Evolutionary conservation across 2,113 vertebrate species (phyloP).

Genomic region (Chamaetylas fuelleborni): DNA sequence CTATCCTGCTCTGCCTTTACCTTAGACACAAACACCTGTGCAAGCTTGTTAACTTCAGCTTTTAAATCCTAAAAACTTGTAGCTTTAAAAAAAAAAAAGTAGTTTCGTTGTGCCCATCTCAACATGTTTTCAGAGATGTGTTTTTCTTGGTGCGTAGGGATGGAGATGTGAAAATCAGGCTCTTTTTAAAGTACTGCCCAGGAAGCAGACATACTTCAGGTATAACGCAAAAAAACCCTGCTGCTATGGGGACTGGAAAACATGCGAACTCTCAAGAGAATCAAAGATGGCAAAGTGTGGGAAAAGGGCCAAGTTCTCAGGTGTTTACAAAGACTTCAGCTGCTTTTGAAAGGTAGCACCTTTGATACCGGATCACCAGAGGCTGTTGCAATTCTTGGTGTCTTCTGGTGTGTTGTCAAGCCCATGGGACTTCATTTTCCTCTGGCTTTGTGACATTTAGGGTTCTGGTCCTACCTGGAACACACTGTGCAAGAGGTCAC

Average conservation of each 20-base stretch:
- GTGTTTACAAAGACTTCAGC: background rate
- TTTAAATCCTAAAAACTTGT: background rate
- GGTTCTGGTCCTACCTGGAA: background rate
- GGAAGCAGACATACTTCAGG: background rate
- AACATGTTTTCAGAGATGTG: background rate
- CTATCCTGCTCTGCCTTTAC: background rate
- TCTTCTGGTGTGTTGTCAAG: background rate
- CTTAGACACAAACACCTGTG: background rate
- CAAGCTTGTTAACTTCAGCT: background rate
- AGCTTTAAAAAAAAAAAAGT: background rate
- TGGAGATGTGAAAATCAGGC: background rate
- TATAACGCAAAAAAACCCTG: background rate
- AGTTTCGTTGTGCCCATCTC: background rate
- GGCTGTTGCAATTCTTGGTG: background rate
- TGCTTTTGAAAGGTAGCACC: background rate
- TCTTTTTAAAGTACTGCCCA: background rate
- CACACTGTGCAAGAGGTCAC: background rate
- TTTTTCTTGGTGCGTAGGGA: background rate
- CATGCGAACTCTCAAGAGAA: background rate
- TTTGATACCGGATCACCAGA: background rate
- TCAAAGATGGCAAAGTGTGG: background rate
- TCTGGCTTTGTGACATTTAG: background rate
- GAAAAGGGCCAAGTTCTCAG: background rate
- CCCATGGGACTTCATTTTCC: background rate
- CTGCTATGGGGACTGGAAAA: background rate